phyloP scores from a whole-genome alignment of 2,113 vertebrate species.

The Cacatua alba region DNA sequence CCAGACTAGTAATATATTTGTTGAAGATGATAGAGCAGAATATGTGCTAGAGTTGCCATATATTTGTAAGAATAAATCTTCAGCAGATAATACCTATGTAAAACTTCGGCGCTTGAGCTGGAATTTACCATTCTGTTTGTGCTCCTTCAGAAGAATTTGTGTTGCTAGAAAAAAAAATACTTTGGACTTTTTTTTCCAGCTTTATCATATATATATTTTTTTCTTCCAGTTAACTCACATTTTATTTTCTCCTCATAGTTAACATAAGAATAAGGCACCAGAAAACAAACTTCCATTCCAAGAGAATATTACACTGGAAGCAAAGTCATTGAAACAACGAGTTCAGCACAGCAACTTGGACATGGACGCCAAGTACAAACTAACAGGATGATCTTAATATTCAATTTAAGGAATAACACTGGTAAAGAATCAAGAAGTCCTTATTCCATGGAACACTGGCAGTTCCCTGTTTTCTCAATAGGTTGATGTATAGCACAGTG shows the following conservation, averaged over 20 bases:
- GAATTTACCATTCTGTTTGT: neutral
- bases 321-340: neutral
- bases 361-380: neutral
- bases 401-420: fast-evolving
- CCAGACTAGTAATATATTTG: neutral
- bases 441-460: conserved; percentile 3
- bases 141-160: neutral
- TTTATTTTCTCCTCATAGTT: neutral
- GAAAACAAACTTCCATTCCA: neutral
- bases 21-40: neutral
- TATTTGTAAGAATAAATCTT: neutral
- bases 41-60: neutral
- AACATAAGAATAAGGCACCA: neutral
- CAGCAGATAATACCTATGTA: neutral
- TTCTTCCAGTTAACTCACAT: neutral
- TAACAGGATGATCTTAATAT: neutral
- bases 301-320: neutral
- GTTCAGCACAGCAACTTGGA: neutral
- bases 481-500: neutral
- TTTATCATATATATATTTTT: neutral
- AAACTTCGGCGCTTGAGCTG: neutral
- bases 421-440: neutral
- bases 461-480: neutral
- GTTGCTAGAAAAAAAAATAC: neutral
- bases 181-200: neutral